Conservation (phyloP, 2,888 invertebrate genomes). For the Ganaspis brasiliensis region DNA sequence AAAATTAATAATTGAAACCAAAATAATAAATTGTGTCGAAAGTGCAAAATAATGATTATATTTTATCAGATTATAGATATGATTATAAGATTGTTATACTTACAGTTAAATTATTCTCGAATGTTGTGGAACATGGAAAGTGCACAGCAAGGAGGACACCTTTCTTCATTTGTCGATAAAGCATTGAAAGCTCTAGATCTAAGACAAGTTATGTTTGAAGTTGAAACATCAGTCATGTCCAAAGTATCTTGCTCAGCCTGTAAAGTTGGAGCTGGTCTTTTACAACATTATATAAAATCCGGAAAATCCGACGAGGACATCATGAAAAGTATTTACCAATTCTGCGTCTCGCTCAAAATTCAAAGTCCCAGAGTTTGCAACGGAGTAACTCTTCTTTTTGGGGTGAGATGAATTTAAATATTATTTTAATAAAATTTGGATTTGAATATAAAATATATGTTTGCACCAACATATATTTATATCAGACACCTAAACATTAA, state of each 20-base stretch:
- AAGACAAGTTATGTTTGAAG: slow-evolving; percentile 92
- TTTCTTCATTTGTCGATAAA: slow-evolving; percentile 91
- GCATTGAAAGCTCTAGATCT: slow-evolving; percentile 91
- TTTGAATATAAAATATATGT: too few species aligned
- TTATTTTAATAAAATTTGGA: background rate
- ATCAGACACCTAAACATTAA: too few species aligned
- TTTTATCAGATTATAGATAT: background rate
- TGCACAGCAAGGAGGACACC: slow-evolving; percentile 85
- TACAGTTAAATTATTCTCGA: slow-evolving; percentile 79
- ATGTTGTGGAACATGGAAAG: slow-evolving; percentile 88
- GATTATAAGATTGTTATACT: slow-evolving; percentile 34
- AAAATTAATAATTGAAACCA: too few species aligned
- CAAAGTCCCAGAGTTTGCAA: slow-evolving; percentile 94
- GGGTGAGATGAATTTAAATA: slow-evolving; percentile 83
- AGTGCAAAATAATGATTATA: too few species aligned
- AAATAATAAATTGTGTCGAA: too few species aligned
- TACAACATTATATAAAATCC: slow-evolving; percentile 92
- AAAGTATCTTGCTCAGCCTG: slow-evolving; percentile 96
- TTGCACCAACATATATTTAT: too few species aligned
- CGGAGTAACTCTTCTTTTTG: slow-evolving; percentile 92
- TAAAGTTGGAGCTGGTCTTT: slow-evolving; percentile 90
- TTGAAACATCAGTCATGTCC: slow-evolving; percentile 95
- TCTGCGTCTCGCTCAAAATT: slow-evolving; percentile 93
- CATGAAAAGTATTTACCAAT: slow-evolving; percentile 91
- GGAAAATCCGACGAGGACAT: slow-evolving; percentile 94